Conservation (phyloP, 2,113 vertebrate genomes). For the Eclectus roratus region DNA sequence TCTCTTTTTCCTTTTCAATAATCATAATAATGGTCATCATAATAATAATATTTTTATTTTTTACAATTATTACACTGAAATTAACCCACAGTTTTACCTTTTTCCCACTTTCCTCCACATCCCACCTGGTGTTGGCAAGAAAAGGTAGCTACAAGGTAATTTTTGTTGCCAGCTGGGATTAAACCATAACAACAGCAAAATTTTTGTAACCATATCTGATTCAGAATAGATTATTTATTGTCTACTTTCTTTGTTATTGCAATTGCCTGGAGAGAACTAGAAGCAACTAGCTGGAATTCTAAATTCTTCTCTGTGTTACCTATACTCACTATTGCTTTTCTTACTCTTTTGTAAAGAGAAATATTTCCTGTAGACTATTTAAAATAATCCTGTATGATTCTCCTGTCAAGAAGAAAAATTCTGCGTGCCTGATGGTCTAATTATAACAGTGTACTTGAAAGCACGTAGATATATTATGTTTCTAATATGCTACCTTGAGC, state of each 20-base stretch:
- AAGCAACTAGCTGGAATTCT: background rate
- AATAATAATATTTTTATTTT: background rate
- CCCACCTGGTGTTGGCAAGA: background rate
- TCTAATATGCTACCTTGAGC: background rate
- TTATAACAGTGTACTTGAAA: background rate
- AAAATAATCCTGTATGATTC: background rate
- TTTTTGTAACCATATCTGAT: background rate
- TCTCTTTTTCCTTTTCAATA: background rate
- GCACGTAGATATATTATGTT: background rate
- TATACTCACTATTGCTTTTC: background rate
- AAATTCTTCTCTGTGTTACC: background rate
- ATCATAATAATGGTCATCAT: background rate
- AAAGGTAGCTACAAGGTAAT: background rate
- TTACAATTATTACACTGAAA: background rate
- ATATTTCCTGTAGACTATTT: background rate
- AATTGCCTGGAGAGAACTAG: background rate
- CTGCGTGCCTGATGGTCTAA: rapidly evolving
- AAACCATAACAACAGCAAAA: background rate
- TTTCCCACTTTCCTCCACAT: background rate
- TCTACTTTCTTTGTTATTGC: background rate
- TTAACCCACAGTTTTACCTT: background rate
- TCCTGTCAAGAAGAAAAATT: background rate
- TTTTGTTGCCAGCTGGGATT: background rate
- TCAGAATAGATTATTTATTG: background rate
- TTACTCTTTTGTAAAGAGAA: background rate